These are phyloP conservation scores for Oxytorus armatus DNA, from an alignment of 2,888 invertebrate genomes.

Conservation along the genomic window DNA sequence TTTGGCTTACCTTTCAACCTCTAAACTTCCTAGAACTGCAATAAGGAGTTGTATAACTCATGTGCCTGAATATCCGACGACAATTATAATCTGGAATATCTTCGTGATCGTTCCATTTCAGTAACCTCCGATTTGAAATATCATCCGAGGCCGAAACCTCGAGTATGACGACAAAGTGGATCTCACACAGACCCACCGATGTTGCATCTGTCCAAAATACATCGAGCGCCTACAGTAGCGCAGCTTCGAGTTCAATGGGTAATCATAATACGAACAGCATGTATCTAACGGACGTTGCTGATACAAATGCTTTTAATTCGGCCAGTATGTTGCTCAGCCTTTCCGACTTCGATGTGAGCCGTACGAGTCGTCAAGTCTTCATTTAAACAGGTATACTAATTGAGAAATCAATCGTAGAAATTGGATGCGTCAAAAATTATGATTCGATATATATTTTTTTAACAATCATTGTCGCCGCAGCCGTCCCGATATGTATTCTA, in stretches of 20 bases:
- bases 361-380: slow-evolving; percentile 81
- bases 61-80: background rate
- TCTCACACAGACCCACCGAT: slow-evolving; percentile 78
- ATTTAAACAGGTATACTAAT: slow-evolving; percentile 72
- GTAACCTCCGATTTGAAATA: slow-evolving; percentile 80
- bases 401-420: background rate
- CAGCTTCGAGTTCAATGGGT: slow-evolving; percentile 82
- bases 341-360: slow-evolving; percentile 83
- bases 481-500: background rate
- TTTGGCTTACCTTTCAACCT: background rate
- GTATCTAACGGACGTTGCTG: slow-evolving; percentile 79
- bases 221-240: slow-evolving; percentile 83
- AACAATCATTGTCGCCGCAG: no score
- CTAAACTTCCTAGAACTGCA: background rate
- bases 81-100: background rate
- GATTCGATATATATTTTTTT: background rate
- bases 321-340: slow-evolving; percentile 82
- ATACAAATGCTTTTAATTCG: slow-evolving; percentile 78
- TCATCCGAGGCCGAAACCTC: slow-evolving; percentile 79
- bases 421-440: background rate
- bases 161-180: slow-evolving; percentile 81
- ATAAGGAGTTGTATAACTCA: background rate
- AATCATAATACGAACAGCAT: slow-evolving; percentile 80
- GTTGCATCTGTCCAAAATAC: slow-evolving; percentile 82
- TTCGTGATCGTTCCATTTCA: slow-evolving; percentile 66